Percentiles rank a stretch among this genome's conserved stretches.
These are phyloP conservation scores for Drosophila monieri DNA, from an alignment of 2,888 invertebrate genomes.

Conservation along the genomic window DNA sequence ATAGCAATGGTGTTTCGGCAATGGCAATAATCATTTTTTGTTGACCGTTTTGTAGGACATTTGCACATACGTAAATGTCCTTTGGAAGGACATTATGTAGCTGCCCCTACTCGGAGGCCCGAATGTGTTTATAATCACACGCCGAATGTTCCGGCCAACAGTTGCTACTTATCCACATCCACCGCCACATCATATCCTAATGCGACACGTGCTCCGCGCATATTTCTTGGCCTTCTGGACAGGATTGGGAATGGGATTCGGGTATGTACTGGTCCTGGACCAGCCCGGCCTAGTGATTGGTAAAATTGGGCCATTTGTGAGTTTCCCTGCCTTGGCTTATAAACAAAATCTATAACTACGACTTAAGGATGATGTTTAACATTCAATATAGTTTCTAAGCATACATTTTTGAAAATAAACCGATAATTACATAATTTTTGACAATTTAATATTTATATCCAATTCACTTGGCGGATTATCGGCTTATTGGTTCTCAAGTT, in stretches of 20 bases:
- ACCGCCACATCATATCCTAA: conserved; percentile 37
- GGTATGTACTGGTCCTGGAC: conserved; percentile 27
- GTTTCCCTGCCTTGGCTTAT: conserved; percentile 53
- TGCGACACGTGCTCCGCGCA: conserved; percentile 71
- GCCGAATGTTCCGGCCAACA: conserved; percentile 51
- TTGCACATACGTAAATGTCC: conserved; percentile 75
- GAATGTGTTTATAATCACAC: conserved; percentile 76
- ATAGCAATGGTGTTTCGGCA: conserved; percentile 43
- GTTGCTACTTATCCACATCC: conserved; percentile 47
- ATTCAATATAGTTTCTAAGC: conserved; percentile 7
- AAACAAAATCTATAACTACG: conserved; percentile 15
- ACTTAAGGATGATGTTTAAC: conserved; percentile 21
- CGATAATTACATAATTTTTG: conserved; percentile 50
- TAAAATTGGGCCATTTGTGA: conserved; percentile 45
- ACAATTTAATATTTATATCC: conserved; percentile 2
- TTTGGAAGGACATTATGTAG: conserved; percentile 50
- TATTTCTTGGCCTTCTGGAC: conserved; percentile 57
- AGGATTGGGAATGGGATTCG: conserved; percentile 33
- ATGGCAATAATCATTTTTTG: conserved; percentile 72
- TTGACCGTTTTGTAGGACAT: conserved; percentile 62
- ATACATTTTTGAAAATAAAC: conserved; percentile 54
- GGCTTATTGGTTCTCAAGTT: conserved; percentile 25
- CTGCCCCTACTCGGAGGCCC: background rate
- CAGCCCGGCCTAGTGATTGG: conserved; percentile 60
- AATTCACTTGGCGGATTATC: conserved; percentile 25